A percentile compares a stretch with the other conserved stretches of the same genome.
Conservation (phyloP, 2,888 invertebrate genomes). For the Dynastes maya region DNA sequence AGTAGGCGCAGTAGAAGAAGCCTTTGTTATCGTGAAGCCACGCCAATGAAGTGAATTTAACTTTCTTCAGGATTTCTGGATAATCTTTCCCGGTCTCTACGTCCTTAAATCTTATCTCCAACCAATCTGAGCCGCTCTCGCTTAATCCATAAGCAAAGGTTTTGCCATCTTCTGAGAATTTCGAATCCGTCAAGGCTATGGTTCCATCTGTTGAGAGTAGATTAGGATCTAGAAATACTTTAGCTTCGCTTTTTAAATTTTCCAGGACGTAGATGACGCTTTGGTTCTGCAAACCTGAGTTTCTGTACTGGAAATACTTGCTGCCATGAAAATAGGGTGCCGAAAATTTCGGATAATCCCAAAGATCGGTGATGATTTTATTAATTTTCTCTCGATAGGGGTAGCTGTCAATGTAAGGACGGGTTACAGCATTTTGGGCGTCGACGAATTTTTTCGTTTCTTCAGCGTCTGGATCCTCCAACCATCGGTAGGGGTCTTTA, state of each 20-base stretch:
- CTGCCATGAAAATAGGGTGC: conserved; percentile 88
- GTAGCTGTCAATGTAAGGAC: conserved; percentile 87
- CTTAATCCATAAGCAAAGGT: conserved; percentile 94
- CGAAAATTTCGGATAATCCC: conserved; percentile 97
- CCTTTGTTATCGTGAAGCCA: conserved; percentile 98
- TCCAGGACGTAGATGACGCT: conserved; percentile 95
- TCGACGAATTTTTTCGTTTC: conserved; percentile 94
- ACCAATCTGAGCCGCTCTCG: conserved; percentile 97
- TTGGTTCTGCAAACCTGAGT: conserved; percentile 93
- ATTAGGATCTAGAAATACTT: conserved; percentile 97
- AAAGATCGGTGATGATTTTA: conserved; percentile 87
- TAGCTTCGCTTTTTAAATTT: conserved; percentile 79
- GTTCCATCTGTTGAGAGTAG: conserved; percentile 92
- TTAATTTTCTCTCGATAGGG: conserved; percentile 82
- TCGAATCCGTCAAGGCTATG: conserved; percentile 81
- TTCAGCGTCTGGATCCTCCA: conserved; percentile 94
- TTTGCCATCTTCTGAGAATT: conserved; percentile 92
- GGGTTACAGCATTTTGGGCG: conserved; percentile 90
- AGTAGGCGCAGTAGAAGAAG: conserved; percentile 94
- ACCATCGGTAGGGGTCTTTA: conserved; percentile 94
- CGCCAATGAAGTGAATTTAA: conserved; percentile 92
- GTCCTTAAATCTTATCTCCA: conserved; percentile 88
- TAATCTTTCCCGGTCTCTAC: conserved; percentile 86
- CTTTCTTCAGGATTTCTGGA: conserved; percentile 90
- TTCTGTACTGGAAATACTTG: conserved; percentile 92